Percentiles rank a stretch among this genome's conserved stretches.
Conservation (phyloP, 2,888 invertebrate species). For the Miltochrista miniata region DNA sequence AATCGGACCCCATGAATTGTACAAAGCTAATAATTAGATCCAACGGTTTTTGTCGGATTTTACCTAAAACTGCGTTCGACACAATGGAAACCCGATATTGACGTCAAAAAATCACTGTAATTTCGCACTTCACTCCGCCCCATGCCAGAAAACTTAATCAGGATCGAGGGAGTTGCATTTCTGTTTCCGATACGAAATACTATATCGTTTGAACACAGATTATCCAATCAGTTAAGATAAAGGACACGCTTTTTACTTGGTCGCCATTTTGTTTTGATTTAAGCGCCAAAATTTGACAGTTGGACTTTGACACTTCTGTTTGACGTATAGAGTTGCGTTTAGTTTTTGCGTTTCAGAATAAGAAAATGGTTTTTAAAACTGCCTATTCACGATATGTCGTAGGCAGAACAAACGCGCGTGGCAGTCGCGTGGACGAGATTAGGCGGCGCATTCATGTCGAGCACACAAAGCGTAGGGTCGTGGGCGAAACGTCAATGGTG, state of each 20-base stretch:
- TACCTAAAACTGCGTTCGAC: constrained; percentile 60
- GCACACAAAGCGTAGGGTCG: constrained; percentile 70
- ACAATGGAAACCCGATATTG: constrained; percentile 71
- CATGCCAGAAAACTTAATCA: constrained; percentile 76
- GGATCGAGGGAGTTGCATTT: constrained; percentile 72
- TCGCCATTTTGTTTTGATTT: constrained; percentile 40
- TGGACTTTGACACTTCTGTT: constrained; percentile 47
- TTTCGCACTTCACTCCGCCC: constrained; percentile 70
- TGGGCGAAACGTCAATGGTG: constrained; percentile 75
- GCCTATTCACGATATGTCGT: constrained; percentile 65
- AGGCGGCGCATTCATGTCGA: constrained; percentile 75
- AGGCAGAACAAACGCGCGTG: constrained; percentile 74
- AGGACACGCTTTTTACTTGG: constrained; percentile 75
- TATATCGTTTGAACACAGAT: constrained; percentile 81
- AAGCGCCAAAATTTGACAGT: constrained; percentile 53
- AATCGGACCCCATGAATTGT: constrained; percentile 45
- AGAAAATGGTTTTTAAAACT: constrained; percentile 49
- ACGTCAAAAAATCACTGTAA: constrained; percentile 79
- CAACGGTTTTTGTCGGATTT: constrained; percentile 71
- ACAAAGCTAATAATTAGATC: constrained; percentile 79
- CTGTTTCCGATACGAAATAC: constrained; percentile 82
- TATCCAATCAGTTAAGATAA: constrained; percentile 84
- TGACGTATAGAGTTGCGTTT: constrained; percentile 46
- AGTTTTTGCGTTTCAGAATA: constrained; percentile 16
- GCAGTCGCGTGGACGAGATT: constrained; percentile 77